These are phyloP conservation scores for Sitophilus oryzae DNA, from an alignment of 1,140 invertebrate genomes.

Conservation along the genomic window DNA sequence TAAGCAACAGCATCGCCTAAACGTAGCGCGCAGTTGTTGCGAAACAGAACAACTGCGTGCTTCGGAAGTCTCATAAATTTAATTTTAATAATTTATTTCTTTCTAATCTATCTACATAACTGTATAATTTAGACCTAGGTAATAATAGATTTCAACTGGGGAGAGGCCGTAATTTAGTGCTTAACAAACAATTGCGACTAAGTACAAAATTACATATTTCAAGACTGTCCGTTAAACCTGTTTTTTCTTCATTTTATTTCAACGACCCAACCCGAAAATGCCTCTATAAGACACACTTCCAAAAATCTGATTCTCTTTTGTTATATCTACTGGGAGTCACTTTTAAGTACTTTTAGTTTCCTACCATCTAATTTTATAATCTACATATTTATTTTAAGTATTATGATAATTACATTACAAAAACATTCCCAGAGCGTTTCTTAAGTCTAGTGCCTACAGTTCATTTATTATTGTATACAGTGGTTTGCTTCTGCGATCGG, in stretches of 20 bases:
- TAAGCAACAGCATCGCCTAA: conserved; percentile 17
- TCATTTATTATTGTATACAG: no score
- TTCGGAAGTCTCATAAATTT: conserved; percentile 13
- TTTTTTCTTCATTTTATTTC: not conserved
- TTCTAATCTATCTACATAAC: conserved; percentile 36
- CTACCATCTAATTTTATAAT: not conserved
- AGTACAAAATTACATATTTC: conserved; percentile 9
- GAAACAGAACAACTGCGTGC: not conserved
- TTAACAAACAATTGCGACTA: conserved; percentile 26
- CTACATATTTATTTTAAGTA: not conserved
- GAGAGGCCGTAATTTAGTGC: conserved; percentile 33
- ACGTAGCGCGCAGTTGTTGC: conserved; percentile 4
- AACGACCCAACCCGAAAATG: not conserved
- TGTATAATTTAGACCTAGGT: conserved; percentile 40
- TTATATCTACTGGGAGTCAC: not conserved
- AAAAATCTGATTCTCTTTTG: no score
- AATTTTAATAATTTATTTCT: conserved; percentile 22
- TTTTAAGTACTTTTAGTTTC: not conserved
- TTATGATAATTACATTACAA: no score
- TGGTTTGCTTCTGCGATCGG: no score
- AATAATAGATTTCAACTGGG: conserved; percentile 37
- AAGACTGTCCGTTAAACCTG: not conserved
- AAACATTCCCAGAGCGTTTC: no score
- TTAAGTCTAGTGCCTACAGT: no score
- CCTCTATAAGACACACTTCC: no score